These are phyloP conservation scores for Torymus aiolomorphi DNA, from an alignment of 2,888 invertebrate genomes.

Conservation along the genomic window DNA sequence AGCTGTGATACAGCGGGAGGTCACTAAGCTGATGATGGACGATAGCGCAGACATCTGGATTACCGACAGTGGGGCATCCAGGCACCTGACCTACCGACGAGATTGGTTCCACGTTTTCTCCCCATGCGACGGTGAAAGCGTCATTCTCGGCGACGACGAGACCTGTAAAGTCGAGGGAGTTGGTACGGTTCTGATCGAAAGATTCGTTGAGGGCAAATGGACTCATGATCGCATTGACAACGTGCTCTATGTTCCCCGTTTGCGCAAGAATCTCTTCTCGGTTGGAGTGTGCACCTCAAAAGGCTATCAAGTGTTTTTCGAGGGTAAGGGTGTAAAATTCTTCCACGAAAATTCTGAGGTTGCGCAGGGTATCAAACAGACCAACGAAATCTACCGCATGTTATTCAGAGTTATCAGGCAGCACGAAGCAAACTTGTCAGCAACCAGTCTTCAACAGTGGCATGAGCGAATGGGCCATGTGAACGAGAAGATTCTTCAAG, in stretches of 20 bases:
- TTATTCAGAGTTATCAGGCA: too few relatives aligned
- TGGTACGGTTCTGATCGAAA: constrained; percentile 56
- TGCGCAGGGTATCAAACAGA: too few relatives aligned
- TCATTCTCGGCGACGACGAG: too few relatives aligned
- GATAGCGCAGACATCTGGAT: constrained; percentile 60
- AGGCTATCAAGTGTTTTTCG: too few relatives aligned
- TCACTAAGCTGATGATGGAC: background rate
- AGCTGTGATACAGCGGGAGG: background rate
- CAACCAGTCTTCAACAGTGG: too few relatives aligned
- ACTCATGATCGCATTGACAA: constrained; percentile 48
- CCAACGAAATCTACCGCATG: too few relatives aligned
- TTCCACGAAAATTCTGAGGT: too few relatives aligned
- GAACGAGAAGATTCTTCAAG: too few relatives aligned
- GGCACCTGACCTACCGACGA: constrained; percentile 59
- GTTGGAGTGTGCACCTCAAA: constrained; percentile 58
- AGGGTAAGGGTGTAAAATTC: too few relatives aligned
- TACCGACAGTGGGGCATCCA: constrained; percentile 60
- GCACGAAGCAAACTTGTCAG: too few relatives aligned
- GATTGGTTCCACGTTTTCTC: constrained; percentile 58
- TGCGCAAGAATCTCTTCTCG: constrained; percentile 62
- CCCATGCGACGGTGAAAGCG: constrained; percentile 31
- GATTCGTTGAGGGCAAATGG: constrained; percentile 55
- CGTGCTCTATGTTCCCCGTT: constrained; percentile 60
- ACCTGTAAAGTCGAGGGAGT: constrained; percentile 47
- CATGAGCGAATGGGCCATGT: too few relatives aligned